Evolutionary conservation across 2,888 invertebrate species (phyloP), one percentile per base, ranked within the genome.

Genomic region (Meganola albula): DNA sequence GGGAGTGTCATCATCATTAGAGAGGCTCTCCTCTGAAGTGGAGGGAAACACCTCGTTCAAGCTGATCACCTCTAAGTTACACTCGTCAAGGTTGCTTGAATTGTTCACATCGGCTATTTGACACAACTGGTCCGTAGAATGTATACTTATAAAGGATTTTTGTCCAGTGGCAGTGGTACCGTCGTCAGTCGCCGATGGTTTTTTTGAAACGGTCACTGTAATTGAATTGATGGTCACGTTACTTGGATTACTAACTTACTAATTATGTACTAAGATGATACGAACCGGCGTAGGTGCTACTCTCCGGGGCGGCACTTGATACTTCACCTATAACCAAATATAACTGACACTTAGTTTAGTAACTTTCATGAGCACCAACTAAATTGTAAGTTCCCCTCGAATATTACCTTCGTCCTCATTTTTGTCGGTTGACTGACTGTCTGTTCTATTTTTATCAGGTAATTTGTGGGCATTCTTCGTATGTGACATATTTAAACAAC

Each of bases 401-500:
- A 10, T n/a, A 44, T 44, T 75, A 80, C 82, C 78, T 74, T 70
- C 70, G 29, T 64, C 63, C 29, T 68, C 76, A 54, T 67, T 53
- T 55, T 50, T 70, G 34, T 60, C 53, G 44, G 53, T 60, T 43
- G 48, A 46, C 34, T 66, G 63, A 42, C 61, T 43, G 40, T 77
- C 70, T 64, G 58, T 60, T 59, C 57, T 71, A 59, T 51, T 71
- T 74, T 73, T 78, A 61, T 79, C 73, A 41, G 74, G 54, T 68
- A 73, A 65, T 78, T 77, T 82, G 52, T 72, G 61, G 63, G 61
- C 64, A 74, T 78, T 80, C 75, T 72, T 83, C 69, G 74, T 72
- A 56, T 75, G 49, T 78, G 83, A 84, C 85, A 85, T 85, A 77
- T 74, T 82, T 74, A 57, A 74, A 83, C 83, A 76, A 75, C 71